Evolutionary conservation across 2,797 vertebrate species (phyloP).

Genomic region (Manis javanica): DNA sequence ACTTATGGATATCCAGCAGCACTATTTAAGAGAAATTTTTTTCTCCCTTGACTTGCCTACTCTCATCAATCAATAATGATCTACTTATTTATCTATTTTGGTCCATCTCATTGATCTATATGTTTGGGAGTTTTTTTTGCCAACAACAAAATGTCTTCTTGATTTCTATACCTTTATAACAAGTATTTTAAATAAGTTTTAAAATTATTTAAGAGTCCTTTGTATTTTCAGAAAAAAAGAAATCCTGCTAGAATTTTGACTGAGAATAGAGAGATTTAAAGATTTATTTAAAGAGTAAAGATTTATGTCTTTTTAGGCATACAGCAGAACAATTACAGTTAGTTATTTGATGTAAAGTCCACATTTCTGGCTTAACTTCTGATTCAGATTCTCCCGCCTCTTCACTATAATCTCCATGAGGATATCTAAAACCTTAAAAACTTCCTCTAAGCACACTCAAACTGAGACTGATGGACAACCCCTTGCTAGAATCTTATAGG

Average conservation of each 20-base stretch:
- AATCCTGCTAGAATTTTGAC: neutral
- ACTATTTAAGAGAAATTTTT: neutral
- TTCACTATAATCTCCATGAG: neutral
- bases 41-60: neutral
- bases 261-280: neutral
- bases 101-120: neutral
- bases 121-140: neutral
- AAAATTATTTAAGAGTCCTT: neutral
- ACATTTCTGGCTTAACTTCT: neutral
- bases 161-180: neutral
- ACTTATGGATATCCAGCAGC: neutral
- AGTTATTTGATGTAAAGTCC: neutral
- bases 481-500: neutral
- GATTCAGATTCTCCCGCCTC: neutral
- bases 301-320: neutral
- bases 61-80: neutral
- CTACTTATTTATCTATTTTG: neutral
- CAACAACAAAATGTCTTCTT: neutral
- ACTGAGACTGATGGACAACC: neutral
- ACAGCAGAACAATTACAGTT: neutral
- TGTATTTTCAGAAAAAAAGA: neutral
- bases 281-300: too few species aligned
- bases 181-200: neutral
- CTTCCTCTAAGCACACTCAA: neutral
- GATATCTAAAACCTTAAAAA: neutral